Conservation (phyloP, 2,797 vertebrate genomes). For the Platalea minor region DNA sequence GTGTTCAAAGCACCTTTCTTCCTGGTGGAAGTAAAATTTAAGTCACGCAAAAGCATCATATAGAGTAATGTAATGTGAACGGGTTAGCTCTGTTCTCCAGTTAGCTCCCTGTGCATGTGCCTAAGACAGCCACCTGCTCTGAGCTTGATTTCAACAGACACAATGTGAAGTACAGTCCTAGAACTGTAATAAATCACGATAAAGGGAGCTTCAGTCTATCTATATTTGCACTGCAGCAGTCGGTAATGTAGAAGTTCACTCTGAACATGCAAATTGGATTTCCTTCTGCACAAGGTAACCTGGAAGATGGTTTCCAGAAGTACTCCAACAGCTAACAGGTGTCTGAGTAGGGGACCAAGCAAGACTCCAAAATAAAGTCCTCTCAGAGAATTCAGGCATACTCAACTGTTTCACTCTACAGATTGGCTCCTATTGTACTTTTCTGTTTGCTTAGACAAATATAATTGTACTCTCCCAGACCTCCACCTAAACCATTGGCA, state of each 20-base stretch:
- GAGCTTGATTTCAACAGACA: not conserved
- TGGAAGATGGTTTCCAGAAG: not conserved
- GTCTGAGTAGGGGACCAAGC: not conserved
- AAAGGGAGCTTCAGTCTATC: not conserved
- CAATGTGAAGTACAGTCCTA: not conserved
- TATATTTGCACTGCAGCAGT: not conserved
- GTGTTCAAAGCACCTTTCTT: not conserved
- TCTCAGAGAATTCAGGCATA: not conserved
- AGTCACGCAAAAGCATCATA: not conserved
- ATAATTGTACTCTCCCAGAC: not conserved
- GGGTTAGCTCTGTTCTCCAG: not conserved
- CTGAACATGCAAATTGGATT: not conserved
- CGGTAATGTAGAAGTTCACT: not conserved
- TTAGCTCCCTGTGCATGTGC: not conserved
- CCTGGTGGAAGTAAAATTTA: not conserved
- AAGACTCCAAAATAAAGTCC: not conserved
- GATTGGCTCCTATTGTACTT: not conserved
- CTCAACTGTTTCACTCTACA: not conserved
- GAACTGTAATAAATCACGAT: not conserved
- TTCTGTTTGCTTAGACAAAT: not conserved
- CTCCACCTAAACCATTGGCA: not conserved
- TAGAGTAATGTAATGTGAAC: not conserved
- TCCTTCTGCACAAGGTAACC: not conserved
- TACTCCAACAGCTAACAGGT: not conserved
- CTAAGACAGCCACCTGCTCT: not conserved